phyloP scores from a whole-genome alignment of 2,797 vertebrate genomes.

The Lagorchestes hirsutus region DNA sequence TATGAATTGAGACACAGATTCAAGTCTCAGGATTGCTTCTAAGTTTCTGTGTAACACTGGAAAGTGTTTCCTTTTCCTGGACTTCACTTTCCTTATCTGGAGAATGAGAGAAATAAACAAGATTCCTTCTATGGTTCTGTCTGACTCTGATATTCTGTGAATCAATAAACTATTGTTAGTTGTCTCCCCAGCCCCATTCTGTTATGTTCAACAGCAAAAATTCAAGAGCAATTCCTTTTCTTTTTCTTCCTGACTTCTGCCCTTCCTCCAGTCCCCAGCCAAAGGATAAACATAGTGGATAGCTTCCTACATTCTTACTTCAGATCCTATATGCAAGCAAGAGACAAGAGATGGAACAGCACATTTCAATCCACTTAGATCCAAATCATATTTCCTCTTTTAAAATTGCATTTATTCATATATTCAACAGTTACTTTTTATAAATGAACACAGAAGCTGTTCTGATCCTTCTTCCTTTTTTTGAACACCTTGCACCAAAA shows the following conservation, averaged over 20 bases:
- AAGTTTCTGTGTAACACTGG: background rate
- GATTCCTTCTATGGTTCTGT: background rate
- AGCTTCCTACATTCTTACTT: constrained; percentile 51
- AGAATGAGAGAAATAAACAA: background rate
- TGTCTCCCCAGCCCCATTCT: background rate
- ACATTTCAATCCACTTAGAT: constrained; percentile 70
- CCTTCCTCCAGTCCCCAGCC: background rate
- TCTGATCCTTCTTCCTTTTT: constrained; percentile 54
- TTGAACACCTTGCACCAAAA: background rate
- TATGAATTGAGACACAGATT: background rate
- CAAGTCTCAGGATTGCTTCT: background rate
- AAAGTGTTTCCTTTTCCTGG: background rate
- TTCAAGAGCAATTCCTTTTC: background rate
- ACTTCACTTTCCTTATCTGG: background rate
- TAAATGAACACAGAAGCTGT: constrained; percentile 68
- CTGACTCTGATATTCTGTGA: background rate
- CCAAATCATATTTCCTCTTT: constrained; percentile 73
- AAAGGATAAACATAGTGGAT: background rate
- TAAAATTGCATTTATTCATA: constrained; percentile 74
- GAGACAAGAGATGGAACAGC: constrained; percentile 67
- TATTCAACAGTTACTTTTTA: constrained; percentile 77
- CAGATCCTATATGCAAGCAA: constrained; percentile 63
- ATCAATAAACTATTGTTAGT: background rate
- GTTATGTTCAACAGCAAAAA: background rate
- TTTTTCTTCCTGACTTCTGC: constrained; percentile 20